Base-by-base conservation (phyloP, 2,888 invertebrate species). In the Mechanitis mazaeus region DNA sequence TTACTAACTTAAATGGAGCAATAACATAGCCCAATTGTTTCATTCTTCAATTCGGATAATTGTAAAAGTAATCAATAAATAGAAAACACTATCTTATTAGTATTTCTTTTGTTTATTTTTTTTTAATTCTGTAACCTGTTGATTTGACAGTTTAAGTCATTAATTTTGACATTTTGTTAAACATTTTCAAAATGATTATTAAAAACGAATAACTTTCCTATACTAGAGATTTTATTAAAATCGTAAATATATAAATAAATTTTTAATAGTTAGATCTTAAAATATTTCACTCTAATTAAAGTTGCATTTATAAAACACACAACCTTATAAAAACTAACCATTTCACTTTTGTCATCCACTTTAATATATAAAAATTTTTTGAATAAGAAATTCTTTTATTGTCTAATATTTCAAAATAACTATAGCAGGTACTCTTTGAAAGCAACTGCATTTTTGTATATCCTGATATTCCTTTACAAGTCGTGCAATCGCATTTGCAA, bases 401-500 rank as follows among this genome's bases (percentile, higher is more conserved):
- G 9, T 42, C 12, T 12, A 56, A 50, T 45, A 7, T 38, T 55
- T 55, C 38, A 38, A 55, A 55, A 55, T 31, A 55, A 55, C 55
- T 38, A 55, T 55, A 38, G 55, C 35, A 33, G 35, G 35, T n/a
- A 55, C 35, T 55, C 35, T 60, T 60, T 60, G 46, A 54, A 42
- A 54, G 12, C 57, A 71, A 68, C 83, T 82, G 85, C 89, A 88
- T 87, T 85, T 85, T 87, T 74, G 77, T 77, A 60, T 75, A 81
- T 85, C 81, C 84, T 81, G 76, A 71, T 72, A 71, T 79, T 80
- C 79, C 78, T 80, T 80, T 79, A 81, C 73, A 72, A 84, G 72
- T 78, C 85, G 87, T 88, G 83, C 80, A 81, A 77, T 83, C 87
- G 87, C 88, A 87, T 85, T 88, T 85, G 85, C 81, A 77, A 87